Evolutionary conservation across 1,140 invertebrate species (phyloP).

Genomic region (Atta cephalotes): DNA sequence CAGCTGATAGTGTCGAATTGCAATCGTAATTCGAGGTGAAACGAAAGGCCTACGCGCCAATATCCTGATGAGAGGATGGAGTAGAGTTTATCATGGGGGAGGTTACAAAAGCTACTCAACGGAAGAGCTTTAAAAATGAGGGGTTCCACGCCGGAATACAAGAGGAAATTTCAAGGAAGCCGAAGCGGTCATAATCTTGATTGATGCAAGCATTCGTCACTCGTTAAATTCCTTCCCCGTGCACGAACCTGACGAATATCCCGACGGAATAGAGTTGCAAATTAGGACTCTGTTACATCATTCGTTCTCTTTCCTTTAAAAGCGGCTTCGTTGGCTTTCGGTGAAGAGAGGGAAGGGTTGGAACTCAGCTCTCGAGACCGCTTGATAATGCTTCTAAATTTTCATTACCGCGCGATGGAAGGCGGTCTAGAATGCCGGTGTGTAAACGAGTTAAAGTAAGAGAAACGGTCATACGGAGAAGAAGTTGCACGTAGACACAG

Average conservation of each 20-base stretch:
- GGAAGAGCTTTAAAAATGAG: slow-evolving; percentile 62
- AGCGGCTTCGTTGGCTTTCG: slow-evolving; percentile 24
- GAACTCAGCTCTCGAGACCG: slow-evolving; percentile 26
- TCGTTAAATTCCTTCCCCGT: slow-evolving; percentile 64
- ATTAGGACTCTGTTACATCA: slow-evolving; percentile 71
- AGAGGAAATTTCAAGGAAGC: slow-evolving; percentile 27
- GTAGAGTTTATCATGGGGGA: slow-evolving; percentile 21
- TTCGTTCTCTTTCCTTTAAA: slow-evolving; percentile 53
- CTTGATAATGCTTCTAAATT: slow-evolving; percentile 75
- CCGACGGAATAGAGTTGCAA: slow-evolving; percentile 65
- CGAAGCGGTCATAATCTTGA: slow-evolving; percentile 64
- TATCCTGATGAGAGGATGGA: too few relatives aligned
- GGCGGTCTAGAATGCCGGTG: background rate
- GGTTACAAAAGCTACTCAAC: slow-evolving; percentile 21
- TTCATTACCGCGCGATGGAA: slow-evolving; percentile 69
- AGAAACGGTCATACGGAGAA: slow-evolving; percentile 69
- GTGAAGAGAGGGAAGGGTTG: background rate
- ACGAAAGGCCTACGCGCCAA: background rate
- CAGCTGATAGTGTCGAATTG: background rate
- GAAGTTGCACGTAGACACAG: slow-evolving; percentile 63
- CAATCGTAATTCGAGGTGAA: slow-evolving; percentile 7
- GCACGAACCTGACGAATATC: slow-evolving; percentile 45
- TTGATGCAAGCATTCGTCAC: slow-evolving; percentile 67
- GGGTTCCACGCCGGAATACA: background rate
- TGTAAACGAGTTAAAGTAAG: slow-evolving; percentile 75